phyloP scores from a whole-genome alignment of 2,888 invertebrate genomes.

The Helobdella robusta region DNA sequence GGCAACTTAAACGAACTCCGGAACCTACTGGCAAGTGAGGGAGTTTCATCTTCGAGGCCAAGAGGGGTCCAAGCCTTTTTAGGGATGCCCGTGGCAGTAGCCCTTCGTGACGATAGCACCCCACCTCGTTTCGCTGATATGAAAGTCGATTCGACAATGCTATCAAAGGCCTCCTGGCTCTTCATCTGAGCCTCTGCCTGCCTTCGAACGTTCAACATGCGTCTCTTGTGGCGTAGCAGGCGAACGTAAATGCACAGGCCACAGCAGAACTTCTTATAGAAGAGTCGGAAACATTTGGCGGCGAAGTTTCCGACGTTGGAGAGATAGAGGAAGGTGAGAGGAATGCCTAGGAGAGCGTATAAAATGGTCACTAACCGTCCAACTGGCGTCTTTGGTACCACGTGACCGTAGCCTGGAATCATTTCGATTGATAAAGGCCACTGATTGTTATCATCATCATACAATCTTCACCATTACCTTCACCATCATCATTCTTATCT shows the following conservation, averaged over 20 bases:
- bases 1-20: too few relatives aligned
- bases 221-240: constrained; percentile 11
- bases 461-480: too few relatives aligned
- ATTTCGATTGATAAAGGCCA: neutral
- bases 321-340: constrained; percentile 38
- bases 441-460: too few relatives aligned
- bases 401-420: constrained; percentile 38
- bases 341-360: constrained; percentile 39
- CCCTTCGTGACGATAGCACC: neutral
- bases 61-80: too few relatives aligned
- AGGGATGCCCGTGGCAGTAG: neutral
- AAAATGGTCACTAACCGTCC: constrained; percentile 38
- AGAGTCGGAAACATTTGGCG: constrained; percentile 37
- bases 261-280: constrained; percentile 36
- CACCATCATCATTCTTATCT: too few relatives aligned
- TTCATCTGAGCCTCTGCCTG: constrained; percentile 17
- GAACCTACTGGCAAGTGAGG: too few relatives aligned
- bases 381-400: constrained; percentile 37
- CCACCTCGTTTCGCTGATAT: neutral
- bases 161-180: constrained; percentile 22
- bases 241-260: constrained; percentile 22
- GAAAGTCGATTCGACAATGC: constrained; percentile 18
- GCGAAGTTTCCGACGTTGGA: constrained; percentile 40
- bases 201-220: constrained; percentile 13
- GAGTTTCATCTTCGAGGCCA: too few relatives aligned